A percentile compares a stretch with the other conserved stretches of the same genome.
Conservation (phyloP, 2,797 vertebrate genomes). For the Paguma larvata region DNA sequence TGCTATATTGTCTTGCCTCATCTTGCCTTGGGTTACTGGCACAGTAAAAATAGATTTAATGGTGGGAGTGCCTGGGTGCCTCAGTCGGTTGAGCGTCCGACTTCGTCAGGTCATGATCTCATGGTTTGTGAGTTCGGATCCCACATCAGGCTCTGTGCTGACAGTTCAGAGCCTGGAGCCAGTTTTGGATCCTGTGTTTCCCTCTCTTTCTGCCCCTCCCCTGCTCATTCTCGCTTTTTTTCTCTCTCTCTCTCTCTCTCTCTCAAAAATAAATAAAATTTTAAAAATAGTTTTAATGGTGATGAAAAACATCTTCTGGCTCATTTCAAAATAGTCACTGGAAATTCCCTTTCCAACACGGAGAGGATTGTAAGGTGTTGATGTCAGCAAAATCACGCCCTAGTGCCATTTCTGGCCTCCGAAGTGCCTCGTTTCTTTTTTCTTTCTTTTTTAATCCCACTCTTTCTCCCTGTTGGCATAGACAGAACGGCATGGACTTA, state of each 20-base stretch:
- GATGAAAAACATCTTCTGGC: background rate
- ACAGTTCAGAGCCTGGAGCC: no score
- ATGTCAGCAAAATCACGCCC: background rate
- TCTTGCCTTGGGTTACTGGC: background rate
- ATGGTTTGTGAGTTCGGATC: no score
- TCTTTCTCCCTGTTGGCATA: background rate
- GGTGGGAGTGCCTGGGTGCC: no score
- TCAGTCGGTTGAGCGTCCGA: no score
- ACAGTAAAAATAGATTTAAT: background rate
- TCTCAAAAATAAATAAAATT: no score
- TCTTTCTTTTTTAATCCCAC: background rate
- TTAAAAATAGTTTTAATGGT: background rate
- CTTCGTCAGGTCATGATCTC: no score
- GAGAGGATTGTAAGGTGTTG: background rate
- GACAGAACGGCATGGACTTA: background rate
- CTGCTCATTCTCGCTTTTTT: no score
- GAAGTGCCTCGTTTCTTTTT: background rate
- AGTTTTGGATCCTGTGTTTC: no score
- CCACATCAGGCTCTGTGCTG: no score
- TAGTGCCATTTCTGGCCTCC: background rate
- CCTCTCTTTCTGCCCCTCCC: no score
- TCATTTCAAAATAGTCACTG: background rate
- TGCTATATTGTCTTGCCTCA: no score
- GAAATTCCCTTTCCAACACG: background rate
- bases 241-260: no score